These are phyloP conservation scores for Merluccius polli DNA, from an alignment of 2,797 vertebrate species.

Conservation along the genomic window DNA sequence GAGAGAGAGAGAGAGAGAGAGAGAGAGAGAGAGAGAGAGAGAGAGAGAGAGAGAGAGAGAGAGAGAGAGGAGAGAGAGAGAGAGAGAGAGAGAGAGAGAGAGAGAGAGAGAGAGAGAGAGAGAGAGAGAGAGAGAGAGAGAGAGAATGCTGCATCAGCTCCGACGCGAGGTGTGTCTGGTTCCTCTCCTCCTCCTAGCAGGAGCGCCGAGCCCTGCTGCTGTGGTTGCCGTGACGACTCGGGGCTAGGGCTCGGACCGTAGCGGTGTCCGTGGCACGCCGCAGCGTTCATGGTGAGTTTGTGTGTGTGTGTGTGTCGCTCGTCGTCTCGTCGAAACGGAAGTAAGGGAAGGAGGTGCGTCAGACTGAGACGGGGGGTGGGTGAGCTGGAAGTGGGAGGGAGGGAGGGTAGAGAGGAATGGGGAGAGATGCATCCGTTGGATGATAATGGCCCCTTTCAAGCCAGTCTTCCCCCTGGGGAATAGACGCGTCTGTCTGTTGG, in stretches of 20 bases:
- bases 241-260: not conserved
- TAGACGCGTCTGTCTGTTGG: too few relatives aligned
- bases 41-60: not conserved
- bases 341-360: not conserved
- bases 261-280: not conserved
- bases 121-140: too few relatives aligned
- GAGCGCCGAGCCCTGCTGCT: not conserved
- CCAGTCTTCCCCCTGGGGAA: too few relatives aligned
- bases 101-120: too few relatives aligned
- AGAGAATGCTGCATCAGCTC: not conserved
- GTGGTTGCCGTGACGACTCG: not conserved
- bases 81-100: too few relatives aligned
- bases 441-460: not conserved
- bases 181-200: not conserved
- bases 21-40: not conserved
- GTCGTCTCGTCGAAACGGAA: not conserved
- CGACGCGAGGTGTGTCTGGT: not conserved
- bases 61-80: too few relatives aligned
- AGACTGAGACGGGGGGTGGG: not conserved
- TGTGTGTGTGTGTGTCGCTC: too few relatives aligned
- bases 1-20: not conserved
- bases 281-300: not conserved
- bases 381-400: too few relatives aligned
- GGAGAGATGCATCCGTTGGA: not conserved
- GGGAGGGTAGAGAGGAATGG: not conserved